Evolutionary conservation across 2,113 vertebrate species (phyloP).

Genomic region (Trogon melanurus): DNA sequence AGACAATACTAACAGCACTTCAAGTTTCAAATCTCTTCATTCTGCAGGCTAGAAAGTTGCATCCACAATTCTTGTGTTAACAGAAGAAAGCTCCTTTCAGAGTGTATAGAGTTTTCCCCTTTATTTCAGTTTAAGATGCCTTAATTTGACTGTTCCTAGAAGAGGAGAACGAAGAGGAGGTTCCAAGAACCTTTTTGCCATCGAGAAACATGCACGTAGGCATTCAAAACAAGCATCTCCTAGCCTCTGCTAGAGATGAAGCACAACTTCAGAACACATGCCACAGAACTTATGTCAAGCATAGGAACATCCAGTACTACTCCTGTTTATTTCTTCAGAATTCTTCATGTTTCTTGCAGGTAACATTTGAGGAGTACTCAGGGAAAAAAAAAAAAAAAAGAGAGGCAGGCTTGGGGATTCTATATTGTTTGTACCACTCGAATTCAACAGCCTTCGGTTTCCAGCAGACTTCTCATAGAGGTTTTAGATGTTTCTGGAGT

Average conservation of each 20-base stretch:
- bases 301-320: neutral
- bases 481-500: neutral
- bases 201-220: fast-evolving
- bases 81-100: neutral
- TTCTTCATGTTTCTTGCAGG: neutral
- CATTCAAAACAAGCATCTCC: neutral
- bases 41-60: neutral
- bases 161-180: neutral
- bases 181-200: neutral
- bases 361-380: neutral
- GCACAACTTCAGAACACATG: neutral
- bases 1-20: neutral
- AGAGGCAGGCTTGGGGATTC: neutral
- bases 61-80: neutral
- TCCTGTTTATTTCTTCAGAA: neutral
- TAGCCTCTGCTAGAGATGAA: neutral
- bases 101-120: neutral
- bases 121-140: neutral
- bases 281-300: neutral
- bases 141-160: neutral
- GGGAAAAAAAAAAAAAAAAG: neutral
- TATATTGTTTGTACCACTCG: neutral
- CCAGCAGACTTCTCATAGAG: neutral
- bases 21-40: neutral
- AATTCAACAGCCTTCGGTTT: neutral